Conservation (phyloP, 2,113 vertebrate species). For the Scalopus aquaticus region DNA sequence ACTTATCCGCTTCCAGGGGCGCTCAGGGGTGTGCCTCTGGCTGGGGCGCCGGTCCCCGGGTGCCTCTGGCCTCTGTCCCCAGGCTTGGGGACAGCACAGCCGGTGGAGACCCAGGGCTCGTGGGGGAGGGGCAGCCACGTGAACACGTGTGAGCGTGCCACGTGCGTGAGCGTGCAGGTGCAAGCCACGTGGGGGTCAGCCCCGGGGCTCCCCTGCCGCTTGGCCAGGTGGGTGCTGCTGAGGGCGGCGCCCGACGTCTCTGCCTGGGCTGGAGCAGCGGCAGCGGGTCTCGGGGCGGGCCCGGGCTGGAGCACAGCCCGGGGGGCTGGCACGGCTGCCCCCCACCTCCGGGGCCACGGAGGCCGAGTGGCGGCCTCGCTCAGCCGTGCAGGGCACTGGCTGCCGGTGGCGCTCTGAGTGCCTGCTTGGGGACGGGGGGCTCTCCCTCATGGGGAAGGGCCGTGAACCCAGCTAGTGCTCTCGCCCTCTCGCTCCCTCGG, state of each 20-base stretch:
- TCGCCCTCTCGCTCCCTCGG: background rate
- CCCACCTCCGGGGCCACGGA: background rate
- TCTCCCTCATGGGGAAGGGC: background rate
- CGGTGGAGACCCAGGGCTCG: background rate
- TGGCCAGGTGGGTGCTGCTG: background rate
- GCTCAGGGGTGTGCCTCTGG: rapidly evolving
- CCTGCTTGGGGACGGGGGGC: background rate
- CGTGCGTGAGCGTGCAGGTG: background rate
- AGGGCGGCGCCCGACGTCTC: background rate
- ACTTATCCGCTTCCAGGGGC: rapidly evolving
- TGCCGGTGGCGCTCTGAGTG: background rate
- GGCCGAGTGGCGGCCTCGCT: background rate
- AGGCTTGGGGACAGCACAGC: too few relatives aligned
- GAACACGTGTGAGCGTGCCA: too few relatives aligned
- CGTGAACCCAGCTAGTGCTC: background rate
- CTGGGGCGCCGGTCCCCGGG: too few relatives aligned
- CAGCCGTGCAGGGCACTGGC: background rate
- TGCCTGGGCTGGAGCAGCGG: rapidly evolving
- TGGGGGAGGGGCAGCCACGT: too few relatives aligned
- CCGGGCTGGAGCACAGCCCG: background rate
- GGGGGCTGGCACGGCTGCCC: background rate
- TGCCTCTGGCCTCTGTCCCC: background rate
- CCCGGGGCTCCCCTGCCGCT: background rate
- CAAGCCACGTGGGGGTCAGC: background rate
- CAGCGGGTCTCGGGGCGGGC: background rate